Evolutionary conservation across 2,888 invertebrate genomes (phyloP), one percentile per base, ranked within the genome.

Genomic region (Deroplatys truncata): DNA sequence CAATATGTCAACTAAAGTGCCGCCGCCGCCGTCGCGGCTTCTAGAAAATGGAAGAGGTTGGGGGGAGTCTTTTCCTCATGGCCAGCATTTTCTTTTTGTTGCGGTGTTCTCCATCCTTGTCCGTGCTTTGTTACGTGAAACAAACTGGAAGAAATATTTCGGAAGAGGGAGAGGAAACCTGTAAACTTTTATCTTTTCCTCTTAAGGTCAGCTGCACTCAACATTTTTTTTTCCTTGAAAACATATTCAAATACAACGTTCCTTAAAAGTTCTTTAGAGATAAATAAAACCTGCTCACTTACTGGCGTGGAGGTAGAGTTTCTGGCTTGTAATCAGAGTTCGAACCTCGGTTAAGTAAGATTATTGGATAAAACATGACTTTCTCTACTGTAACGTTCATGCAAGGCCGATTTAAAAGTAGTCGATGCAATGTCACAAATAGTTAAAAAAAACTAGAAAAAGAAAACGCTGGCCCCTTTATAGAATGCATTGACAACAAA

Each of bases 1-100:
- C 86, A 86, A 86, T 86, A 86, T 86, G 86, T 86, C 86, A 86
- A 82, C 86, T 82, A 86, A 86, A 86, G 86, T 86, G 86, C 86
- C 28, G 82, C 82, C 72, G 86, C 86, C n/a, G n/a, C n/a, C n/a
- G 72, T 82, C 28, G 72, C 29, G 86, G 86, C 86, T 86, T 82
- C 82, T 25, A 82, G 72, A 86, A 86, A 86, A 25, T 86, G 86
- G 86, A 82, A 13, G 43, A 43, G 43, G 10, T 1, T 13, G 43
- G 43, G 43, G 43, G 16, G 72, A 28, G 86, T 86, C 86, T 86
- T 82, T 86, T 25, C 86, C 72, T 86, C 86, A 82, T 86, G 86
- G 72, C 25, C 15, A 72, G 56, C 86, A 72, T 86, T 86, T 82
- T 82, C 49, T 82, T 82, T 56, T 56, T 86, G 13, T 86, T 82